phyloP scores from a whole-genome alignment of 2,888 invertebrate genomes.

The Lepidochrysops patricia region DNA sequence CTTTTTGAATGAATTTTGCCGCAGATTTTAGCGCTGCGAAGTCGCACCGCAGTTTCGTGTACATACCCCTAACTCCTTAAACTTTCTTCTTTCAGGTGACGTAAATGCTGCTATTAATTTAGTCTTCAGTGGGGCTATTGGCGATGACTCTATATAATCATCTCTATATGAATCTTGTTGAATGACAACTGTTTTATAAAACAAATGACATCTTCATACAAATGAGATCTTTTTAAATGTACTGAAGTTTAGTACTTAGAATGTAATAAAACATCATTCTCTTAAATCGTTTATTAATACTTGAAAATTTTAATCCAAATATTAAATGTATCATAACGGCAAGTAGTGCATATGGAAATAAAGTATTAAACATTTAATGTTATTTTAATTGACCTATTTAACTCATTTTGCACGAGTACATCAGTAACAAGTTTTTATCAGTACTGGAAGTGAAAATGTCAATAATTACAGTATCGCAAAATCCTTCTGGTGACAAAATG shows the following conservation, averaged over 20 bases:
- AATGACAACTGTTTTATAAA: neutral
- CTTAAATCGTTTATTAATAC: neutral
- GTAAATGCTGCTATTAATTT: conserved; percentile 93
- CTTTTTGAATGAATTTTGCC: neutral
- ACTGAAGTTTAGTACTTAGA: neutral
- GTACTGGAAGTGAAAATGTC: too few species aligned
- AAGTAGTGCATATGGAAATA: conserved; percentile 6
- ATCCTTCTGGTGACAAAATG: too few species aligned
- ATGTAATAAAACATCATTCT: conserved; percentile 1
- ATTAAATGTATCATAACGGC: neutral
- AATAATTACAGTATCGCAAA: too few species aligned
- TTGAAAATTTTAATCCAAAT: conserved; percentile 9
- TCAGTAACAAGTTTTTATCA: too few species aligned
- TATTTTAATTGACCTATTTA: neutral
- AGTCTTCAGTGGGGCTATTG: conserved; percentile 78
- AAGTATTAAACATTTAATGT: conserved; percentile 1
- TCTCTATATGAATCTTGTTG: conserved; percentile 3
- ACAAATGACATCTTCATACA: too few species aligned
- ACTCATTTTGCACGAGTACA: too few species aligned
- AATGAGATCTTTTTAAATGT: neutral
- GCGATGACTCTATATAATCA: conserved; percentile 41
- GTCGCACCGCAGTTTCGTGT: too few species aligned
- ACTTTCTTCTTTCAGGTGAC: conserved; percentile 78
- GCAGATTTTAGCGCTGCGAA: too few species aligned
- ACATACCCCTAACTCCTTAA: too few species aligned